Evolutionary conservation across 2,113 vertebrate genomes (phyloP).

Genomic region (Bubo bubo): DNA sequence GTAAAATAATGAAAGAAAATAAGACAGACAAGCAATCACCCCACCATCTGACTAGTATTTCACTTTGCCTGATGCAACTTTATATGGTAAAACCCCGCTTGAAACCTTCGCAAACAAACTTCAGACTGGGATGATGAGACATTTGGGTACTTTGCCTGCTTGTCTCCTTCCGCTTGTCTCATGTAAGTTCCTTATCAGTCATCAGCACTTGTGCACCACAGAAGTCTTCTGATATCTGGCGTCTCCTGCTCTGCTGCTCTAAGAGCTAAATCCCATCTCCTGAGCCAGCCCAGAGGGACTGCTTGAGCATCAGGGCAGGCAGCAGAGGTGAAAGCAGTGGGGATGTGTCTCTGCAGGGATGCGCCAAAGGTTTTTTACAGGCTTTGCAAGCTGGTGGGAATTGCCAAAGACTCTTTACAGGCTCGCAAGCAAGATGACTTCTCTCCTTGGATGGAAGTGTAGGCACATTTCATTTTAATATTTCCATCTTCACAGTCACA

Average conservation of each 20-base stretch:
- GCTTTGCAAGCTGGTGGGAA: neutral
- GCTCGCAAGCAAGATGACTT: neutral
- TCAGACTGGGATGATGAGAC: constrained; percentile 15
- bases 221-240: neutral
- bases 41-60: neutral
- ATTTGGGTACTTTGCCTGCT: neutral
- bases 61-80: neutral
- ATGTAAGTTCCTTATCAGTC: neutral
- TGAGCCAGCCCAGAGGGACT: neutral
- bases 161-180: neutral
- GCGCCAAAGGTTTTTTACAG: neutral
- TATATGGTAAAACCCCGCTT: neutral
- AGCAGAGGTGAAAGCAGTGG: neutral
- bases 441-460: neutral
- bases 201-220: neutral
- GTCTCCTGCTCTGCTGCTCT: neutral
- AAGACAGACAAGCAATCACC: neutral
- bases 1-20: neutral
- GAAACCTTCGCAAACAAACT: neutral
- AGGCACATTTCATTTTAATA: neutral
- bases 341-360: neutral
- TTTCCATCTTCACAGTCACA: neutral
- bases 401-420: neutral
- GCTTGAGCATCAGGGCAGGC: neutral
- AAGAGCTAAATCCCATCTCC: neutral